These are phyloP conservation scores for Scelioninae gen. 2 DNA, from an alignment of 2,888 invertebrate species.

Conservation along the genomic window DNA sequence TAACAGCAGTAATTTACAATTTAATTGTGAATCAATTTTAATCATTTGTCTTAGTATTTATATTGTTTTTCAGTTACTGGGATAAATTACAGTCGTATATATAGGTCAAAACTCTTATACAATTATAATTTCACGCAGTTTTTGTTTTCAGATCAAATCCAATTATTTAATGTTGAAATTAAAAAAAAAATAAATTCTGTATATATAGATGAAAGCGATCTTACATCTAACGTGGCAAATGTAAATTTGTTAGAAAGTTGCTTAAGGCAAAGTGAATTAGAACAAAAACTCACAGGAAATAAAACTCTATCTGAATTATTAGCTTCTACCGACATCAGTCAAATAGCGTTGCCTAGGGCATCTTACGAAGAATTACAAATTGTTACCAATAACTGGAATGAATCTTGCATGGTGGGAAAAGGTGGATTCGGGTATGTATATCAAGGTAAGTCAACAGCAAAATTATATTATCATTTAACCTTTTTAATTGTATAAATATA, in stretches of 20 bases:
- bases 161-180: neutral
- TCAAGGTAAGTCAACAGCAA: no score
- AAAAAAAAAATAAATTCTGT: no score
- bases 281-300: neutral
- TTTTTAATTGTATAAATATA: no score
- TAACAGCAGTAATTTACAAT: no score
- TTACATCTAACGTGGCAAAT: neutral
- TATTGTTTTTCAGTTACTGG: no score
- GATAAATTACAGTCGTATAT: no score
- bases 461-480: no score
- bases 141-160: neutral
- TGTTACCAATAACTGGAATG: neutral
- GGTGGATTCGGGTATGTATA: constrained; percentile 3
- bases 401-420: neutral
- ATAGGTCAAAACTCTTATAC: no score
- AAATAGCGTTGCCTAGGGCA: neutral
- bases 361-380: neutral
- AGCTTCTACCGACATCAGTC: neutral
- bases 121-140: neutral
- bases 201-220: neutral
- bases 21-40: neutral
- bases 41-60: neutral
- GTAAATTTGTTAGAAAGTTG: neutral
- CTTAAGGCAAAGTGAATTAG: neutral
- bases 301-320: neutral